These are phyloP conservation scores for Nyctalus aviator DNA, from an alignment of 2,797 vertebrate species.

Conservation along the genomic window DNA sequence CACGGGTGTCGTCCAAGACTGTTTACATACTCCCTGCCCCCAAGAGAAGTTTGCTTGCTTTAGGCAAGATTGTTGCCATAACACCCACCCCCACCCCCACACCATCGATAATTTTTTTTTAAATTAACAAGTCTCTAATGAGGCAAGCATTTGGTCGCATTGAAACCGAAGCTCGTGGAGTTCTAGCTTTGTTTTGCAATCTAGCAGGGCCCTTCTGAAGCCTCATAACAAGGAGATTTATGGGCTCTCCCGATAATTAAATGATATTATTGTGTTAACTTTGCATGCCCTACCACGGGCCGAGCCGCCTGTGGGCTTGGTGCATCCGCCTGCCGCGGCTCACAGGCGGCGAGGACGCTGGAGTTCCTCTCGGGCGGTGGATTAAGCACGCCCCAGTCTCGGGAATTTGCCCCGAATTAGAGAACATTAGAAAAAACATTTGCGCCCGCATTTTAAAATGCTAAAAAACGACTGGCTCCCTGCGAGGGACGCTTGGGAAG, in stretches of 20 bases:
- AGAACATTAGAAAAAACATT: slow-evolving; percentile 67
- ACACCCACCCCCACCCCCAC: neutral
- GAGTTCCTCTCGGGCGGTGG: neutral
- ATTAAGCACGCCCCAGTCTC: neutral
- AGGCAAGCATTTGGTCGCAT: slow-evolving; percentile 46
- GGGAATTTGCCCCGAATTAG: slow-evolving; percentile 58
- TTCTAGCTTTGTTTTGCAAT: slow-evolving; percentile 69
- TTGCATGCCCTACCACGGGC: slow-evolving; percentile 66
- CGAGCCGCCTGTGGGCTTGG: slow-evolving; percentile 27
- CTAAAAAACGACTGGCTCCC: neutral
- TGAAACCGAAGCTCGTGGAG: slow-evolving; percentile 54
- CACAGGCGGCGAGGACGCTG: neutral
- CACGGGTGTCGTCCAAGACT: neutral
- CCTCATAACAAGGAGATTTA: slow-evolving; percentile 76
- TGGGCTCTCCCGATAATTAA: slow-evolving; percentile 74
- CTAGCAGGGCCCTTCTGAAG: slow-evolving; percentile 57
- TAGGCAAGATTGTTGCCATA: neutral
- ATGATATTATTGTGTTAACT: slow-evolving; percentile 82
- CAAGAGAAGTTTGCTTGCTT: slow-evolving; percentile 56
- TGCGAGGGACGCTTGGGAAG: slow-evolving; percentile 52
- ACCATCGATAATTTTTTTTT: neutral
- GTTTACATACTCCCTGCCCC: slow-evolving; percentile 12
- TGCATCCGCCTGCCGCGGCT: neutral
- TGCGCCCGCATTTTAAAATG: slow-evolving; percentile 65
- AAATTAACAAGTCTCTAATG: neutral